Evolutionary conservation across 2,113 vertebrate species (phyloP).

Genomic region (Muntiacus muntjak): DNA sequence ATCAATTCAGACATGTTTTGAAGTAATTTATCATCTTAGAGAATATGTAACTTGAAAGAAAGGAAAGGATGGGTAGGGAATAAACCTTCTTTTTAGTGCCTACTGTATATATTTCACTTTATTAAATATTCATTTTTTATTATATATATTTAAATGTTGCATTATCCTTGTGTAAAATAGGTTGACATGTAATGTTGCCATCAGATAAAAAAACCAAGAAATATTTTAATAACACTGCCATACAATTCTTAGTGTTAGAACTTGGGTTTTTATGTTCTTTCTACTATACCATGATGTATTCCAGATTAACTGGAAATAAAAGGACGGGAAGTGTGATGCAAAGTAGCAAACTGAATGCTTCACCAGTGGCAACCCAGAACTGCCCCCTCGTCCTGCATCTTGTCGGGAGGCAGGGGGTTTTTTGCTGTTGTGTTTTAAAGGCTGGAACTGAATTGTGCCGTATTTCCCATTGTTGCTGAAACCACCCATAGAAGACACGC

Average conservation of each 20-base stretch:
- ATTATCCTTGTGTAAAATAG: neutral
- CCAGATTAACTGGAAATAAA: neutral
- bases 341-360: neutral
- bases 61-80: neutral
- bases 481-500: neutral
- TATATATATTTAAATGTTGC: neutral
- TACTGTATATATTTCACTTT: neutral
- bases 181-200: neutral
- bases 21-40: neutral
- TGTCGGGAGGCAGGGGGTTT: neutral
- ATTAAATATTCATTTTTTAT: neutral
- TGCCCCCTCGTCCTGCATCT: neutral
- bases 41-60: neutral
- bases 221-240: slow-evolving; percentile 11
- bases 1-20: neutral
- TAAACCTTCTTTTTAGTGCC: neutral
- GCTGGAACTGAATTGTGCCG: neutral
- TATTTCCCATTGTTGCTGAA: neutral
- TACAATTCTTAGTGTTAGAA: neutral
- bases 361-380: neutral
- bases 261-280: neutral
- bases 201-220: neutral
- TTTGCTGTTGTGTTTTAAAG: neutral
- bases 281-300: neutral
- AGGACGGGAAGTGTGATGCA: neutral